Evolutionary conservation across 2,888 invertebrate genomes (phyloP), one percentile per base, ranked within the genome.

Genomic region (Microplitis deprimator): DNA sequence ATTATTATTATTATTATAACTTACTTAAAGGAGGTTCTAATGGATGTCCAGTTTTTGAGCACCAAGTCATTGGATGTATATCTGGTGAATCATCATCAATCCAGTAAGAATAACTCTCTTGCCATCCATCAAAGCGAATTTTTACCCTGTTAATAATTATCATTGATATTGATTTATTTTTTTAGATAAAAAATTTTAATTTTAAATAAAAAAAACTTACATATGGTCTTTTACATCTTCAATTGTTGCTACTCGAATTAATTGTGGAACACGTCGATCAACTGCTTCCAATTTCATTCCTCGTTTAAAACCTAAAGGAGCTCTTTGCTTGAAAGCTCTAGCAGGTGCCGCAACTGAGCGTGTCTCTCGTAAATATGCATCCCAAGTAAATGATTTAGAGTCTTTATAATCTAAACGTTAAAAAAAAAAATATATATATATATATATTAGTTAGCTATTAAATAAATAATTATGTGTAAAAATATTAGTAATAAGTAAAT

Each of bases 51-150:
- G 97, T 97, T 90, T 96, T 96, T 80, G 93, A 92, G 88, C 97
- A 97, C 97, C 97, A 98, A 59, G 96, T 96, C 80, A 96, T 93
- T 0, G 98, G 98, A 91, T 98, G 97, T 84, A 98, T 93, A 89
- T 98, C 97, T 0, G 95, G 93, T 81, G 94, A 95, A 90, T 98
- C 97, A 89, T 97, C 97, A 85, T 97, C 97, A 77, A 97, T 91
- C 96, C 97, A 97, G 89, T 94, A 96, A 81, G 95, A 94, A 87
- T 97, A 94, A 81, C 93, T 93, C 84, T 93, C 93, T 0, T 95
- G 94, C 96, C 97, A 98, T 16, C 97, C 97, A 89, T 97, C 97
- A 90, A 96, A 96, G 85, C 95, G 93, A 73, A 98, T 93, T 81
- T 89, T 89, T 40, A 90, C 79, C 85, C 88, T 88, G 72, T 7